Base-by-base conservation (phyloP, 53 echinoderm and acorn worm species). In the Mesocentrotus franciscanus region DNA sequence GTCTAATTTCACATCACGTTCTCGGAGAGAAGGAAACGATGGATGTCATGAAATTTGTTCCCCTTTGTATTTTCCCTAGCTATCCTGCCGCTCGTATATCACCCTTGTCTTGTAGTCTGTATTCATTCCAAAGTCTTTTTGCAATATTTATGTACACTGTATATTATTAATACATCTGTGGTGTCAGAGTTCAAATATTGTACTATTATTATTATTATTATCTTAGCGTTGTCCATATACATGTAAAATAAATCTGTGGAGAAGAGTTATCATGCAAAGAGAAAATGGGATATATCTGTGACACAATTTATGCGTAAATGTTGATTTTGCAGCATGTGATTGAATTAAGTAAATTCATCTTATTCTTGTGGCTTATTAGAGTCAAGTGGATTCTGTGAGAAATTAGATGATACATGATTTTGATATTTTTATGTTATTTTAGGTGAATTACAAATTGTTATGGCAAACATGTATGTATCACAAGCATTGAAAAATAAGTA, bases 111-210 rank as follows among this genome's bases (percentile, higher is more conserved):
- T 34, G 57, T 91, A 66, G 62, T 36, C 17, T 64, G 91, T 91
- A 91, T 91, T 91, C 91, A 91, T 91, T 91, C 91, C 91, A 91
- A 91, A 91, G 39, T 66, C 17, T 64, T 91, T 59, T 91, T 64
- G 91, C 91, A 91, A 91, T 91, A 91, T 91, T 61, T 91, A 91
- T 91, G 30, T 91, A 64, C 66, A 62, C 12, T 91, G 20, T 91
- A 87, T 87, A 58, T 56, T 32, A 75, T 26, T 58, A 56, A 58
- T 87, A 27, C 20, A 4, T 87, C 12, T 87, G 58, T 57, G 24
- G 27, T 87, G 58, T 57, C 14, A 81, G 29, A 76, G 30, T 76
- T 76, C 76, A 76, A 81, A 81, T 42, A 27, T 81, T 81, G 81
- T 81, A 81, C 81, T 81, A 81, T 42, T 81, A 42, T 81, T 29